Conservation (phyloP, 2,888 invertebrate genomes). For the Coecobrya sp. region DNA sequence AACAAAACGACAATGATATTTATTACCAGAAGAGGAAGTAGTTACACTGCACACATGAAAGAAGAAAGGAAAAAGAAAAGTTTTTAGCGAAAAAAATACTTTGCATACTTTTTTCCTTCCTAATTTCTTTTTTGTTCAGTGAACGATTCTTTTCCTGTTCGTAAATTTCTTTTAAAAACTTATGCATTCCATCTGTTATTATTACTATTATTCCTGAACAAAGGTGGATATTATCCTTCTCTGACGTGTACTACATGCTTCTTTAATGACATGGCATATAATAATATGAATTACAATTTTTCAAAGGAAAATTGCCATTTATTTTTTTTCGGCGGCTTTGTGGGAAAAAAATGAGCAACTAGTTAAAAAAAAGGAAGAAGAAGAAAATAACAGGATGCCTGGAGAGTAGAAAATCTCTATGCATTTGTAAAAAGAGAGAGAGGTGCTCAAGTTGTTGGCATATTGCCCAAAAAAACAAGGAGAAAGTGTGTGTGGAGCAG, state of each 20-base stretch:
- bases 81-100: no score
- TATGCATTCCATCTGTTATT: no score
- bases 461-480: constrained; percentile 54
- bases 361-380: constrained; percentile 15
- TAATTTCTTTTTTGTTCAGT: no score
- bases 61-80: no score
- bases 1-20: neutral
- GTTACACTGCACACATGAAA: no score
- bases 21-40: neutral
- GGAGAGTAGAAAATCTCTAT: constrained; percentile 56
- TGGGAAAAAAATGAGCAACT: constrained; percentile 51
- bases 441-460: constrained; percentile 54
- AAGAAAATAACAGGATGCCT: neutral
- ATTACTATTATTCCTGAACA: no score
- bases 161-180: no score
- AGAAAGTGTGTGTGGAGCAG: neutral
- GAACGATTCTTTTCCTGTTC: no score
- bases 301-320: constrained; percentile 38
- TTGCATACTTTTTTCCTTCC: no score
- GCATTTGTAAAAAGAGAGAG: constrained; percentile 56
- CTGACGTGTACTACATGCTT: neutral
- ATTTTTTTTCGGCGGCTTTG: neutral
- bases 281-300: neutral
- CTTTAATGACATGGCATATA: neutral
- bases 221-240: no score